These are phyloP conservation scores for Lepus timidus DNA, from an alignment of 2,113 vertebrate species.

Conservation along the genomic window DNA sequence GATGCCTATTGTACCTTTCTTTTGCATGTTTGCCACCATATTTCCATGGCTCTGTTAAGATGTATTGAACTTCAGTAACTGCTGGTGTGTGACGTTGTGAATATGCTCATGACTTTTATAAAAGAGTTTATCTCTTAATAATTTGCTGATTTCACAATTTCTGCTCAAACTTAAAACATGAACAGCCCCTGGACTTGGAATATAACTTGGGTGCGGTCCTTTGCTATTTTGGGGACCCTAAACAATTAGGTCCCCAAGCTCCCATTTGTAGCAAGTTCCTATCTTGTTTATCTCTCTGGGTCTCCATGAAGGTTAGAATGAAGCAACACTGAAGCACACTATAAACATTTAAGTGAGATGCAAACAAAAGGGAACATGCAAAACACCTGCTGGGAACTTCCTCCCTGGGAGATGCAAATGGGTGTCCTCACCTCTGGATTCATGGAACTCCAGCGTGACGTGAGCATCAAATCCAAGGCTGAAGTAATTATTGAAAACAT, in stretches of 20 bases:
- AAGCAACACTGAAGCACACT: background rate
- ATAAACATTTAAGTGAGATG: background rate
- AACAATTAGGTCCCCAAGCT: background rate
- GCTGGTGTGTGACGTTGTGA: background rate
- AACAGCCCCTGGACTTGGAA: background rate
- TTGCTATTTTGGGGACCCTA: background rate
- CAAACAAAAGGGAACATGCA: constrained; percentile 63
- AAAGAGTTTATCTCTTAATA: background rate
- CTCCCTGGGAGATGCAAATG: constrained; percentile 52
- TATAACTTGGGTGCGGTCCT: background rate
- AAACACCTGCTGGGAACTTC: constrained; percentile 51
- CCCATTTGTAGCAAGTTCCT: background rate
- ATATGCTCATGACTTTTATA: background rate
- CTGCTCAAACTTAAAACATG: background rate
- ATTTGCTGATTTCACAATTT: background rate
- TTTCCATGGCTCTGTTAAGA: background rate
- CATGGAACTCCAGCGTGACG: constrained; percentile 92
- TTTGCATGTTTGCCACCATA: background rate
- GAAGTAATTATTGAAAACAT: constrained; percentile 94
- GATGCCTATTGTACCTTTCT: background rate
- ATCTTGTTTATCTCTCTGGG: background rate
- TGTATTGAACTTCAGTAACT: background rate
- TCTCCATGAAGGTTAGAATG: background rate
- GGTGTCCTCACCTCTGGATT: constrained; percentile 90
- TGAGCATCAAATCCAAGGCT: constrained; percentile 93